Conservation (phyloP, 2,113 vertebrate genomes). For the Rhodinocichla rosea region DNA sequence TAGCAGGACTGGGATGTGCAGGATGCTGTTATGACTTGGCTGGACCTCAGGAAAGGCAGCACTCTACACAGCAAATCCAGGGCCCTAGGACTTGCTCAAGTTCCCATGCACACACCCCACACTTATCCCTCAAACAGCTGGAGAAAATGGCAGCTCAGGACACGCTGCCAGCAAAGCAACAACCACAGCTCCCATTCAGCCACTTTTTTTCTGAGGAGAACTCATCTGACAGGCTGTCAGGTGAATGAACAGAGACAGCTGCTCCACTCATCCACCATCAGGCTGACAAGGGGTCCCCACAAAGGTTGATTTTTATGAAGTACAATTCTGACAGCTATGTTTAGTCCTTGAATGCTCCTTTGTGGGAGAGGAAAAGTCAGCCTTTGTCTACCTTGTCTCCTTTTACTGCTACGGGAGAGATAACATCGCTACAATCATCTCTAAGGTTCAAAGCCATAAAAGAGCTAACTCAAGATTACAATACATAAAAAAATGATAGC, state of each 20-base stretch:
- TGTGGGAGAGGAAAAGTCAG: not conserved
- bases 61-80: not conserved
- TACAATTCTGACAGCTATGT: not conserved
- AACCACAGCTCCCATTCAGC: not conserved
- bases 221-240: not conserved
- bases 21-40: not conserved
- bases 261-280: not conserved
- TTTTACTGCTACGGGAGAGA: not conserved
- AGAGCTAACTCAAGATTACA: not conserved
- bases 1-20: not conserved
- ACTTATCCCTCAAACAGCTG: not conserved
- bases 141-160: not conserved
- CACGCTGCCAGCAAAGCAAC: not conserved
- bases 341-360: not conserved
- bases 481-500: not conserved
- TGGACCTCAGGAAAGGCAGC: not conserved
- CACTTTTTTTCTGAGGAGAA: not conserved
- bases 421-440: accelerated
- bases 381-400: not conserved
- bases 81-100: not conserved
- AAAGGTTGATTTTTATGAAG: not conserved
- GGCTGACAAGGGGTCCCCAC: not conserved
- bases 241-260: not conserved
- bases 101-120: accelerated
- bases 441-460: not conserved